Conservation (phyloP, 2,888 invertebrate species). For the Dynastes hyllus region DNA sequence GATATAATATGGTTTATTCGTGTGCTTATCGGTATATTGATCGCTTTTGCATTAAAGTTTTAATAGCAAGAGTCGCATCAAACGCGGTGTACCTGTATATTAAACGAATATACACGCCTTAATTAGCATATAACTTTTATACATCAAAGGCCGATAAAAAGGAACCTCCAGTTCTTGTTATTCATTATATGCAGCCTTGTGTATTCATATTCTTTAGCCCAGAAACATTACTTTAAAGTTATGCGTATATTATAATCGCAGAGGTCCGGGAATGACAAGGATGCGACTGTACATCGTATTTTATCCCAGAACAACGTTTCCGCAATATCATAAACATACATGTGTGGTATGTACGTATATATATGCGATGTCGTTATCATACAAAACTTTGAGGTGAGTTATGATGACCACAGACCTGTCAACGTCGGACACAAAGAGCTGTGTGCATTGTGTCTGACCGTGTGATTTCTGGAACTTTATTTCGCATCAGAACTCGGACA, state of each 20-base stretch:
- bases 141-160: conserved; percentile 5
- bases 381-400: conserved; percentile 22
- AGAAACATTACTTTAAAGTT: conserved; percentile 11
- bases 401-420: conserved; percentile 9
- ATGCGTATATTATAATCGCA: conserved; percentile 13
- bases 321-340: conserved; percentile 18
- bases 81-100: neutral
- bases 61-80: neutral
- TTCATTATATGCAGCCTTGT: neutral
- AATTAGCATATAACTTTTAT: neutral
- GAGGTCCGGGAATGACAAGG: neutral
- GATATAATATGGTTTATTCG: no score
- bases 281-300: neutral
- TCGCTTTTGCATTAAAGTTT: neutral
- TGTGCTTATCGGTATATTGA: neutral
- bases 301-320: conserved; percentile 5
- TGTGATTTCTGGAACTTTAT: conserved; percentile 21
- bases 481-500: neutral
- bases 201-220: conserved; percentile 21
- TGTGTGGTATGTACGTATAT: neutral
- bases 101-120: neutral
- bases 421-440: conserved; percentile 3
- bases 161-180: neutral
- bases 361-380: conserved; percentile 11
- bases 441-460: conserved; percentile 17